These are phyloP conservation scores for Cepaea hortensis DNA, from an alignment of 2,888 invertebrate species.

Conservation along the genomic window DNA sequence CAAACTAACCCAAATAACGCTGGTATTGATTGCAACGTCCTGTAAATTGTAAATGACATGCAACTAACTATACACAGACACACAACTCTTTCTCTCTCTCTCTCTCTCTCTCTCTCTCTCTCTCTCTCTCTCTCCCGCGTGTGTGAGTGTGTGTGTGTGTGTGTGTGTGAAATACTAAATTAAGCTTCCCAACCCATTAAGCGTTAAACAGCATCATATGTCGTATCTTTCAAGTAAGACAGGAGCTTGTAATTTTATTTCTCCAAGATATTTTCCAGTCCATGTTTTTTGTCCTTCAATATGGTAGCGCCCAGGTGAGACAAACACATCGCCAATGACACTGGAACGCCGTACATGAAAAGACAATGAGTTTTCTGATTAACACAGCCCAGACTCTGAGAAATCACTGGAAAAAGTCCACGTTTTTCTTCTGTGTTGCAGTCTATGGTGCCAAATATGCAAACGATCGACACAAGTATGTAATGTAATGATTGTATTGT, in stretches of 20 bases:
- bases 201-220: too few species aligned
- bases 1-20: too few species aligned
- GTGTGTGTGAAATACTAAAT: too few species aligned
- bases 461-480: slow-evolving; percentile 85
- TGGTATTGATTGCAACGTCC: too few species aligned
- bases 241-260: too few species aligned
- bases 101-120: too few species aligned
- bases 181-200: too few species aligned
- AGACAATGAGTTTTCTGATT: slow-evolving; percentile 75
- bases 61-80: too few species aligned
- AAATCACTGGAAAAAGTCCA: slow-evolving; percentile 93
- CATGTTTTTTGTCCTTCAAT: slow-evolving; percentile 4
- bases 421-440: slow-evolving; percentile 82
- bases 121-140: too few species aligned
- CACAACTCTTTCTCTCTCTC: too few species aligned
- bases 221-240: background rate
- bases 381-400: slow-evolving; percentile 83
- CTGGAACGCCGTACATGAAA: background rate
- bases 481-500: background rate
- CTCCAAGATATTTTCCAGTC: background rate
- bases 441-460: slow-evolving; percentile 85
- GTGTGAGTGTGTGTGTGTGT: too few species aligned
- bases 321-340: background rate
- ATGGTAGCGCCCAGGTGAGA: background rate
- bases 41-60: too few species aligned